Evolutionary conservation across 2,113 vertebrate genomes (phyloP).

Genomic region (Chaetorhynchus papuensis): DNA sequence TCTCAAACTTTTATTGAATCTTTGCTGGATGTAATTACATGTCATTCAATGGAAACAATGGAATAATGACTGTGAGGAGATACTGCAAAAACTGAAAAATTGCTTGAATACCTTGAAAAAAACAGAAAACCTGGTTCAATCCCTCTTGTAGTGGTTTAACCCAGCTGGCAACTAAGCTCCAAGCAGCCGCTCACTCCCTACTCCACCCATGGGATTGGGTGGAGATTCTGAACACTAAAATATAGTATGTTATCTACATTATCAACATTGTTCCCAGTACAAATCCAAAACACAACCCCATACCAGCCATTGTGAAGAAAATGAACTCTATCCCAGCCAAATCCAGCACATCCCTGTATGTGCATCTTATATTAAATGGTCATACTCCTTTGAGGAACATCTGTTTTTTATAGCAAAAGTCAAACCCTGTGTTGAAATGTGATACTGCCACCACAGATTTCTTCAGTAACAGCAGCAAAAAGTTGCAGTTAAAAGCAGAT

Average conservation of each 20-base stretch:
- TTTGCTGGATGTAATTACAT: background rate
- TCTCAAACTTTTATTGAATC: background rate
- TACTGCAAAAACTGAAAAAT: background rate
- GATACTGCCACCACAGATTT: background rate
- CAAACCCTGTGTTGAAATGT: background rate
- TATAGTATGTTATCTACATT: background rate
- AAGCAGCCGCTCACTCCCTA: rapidly evolving
- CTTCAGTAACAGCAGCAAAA: background rate
- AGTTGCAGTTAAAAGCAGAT: background rate
- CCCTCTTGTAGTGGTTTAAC: rapidly evolving
- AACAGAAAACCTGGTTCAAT: background rate
- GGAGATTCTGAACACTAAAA: background rate
- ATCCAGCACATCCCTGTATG: background rate
- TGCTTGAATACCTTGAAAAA: background rate
- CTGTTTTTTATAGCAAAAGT: background rate
- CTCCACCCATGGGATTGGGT: too few species aligned
- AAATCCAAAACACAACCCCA: background rate
- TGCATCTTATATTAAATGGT: background rate
- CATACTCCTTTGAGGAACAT: background rate
- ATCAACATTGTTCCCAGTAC: background rate
- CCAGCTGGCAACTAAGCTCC: background rate
- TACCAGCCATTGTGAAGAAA: background rate
- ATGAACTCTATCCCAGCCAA: background rate
- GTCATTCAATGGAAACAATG: background rate
- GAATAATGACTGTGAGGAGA: background rate